Evolutionary conservation across 1,140 invertebrate species (phyloP).

Genomic region (Octopus sinensis): DNA sequence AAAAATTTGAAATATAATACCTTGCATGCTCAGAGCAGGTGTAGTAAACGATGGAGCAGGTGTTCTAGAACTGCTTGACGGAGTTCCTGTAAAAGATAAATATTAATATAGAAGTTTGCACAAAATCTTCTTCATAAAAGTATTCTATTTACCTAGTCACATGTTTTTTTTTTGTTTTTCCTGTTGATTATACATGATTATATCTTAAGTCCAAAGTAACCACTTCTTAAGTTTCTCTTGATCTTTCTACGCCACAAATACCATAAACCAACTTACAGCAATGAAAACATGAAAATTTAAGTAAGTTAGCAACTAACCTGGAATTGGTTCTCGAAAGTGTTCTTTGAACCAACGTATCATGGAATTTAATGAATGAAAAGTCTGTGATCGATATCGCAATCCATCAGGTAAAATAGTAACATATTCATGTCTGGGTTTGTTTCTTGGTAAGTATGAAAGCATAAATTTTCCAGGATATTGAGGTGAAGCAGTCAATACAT

Average conservation of each 20-base stretch:
- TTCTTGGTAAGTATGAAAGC: slow-evolving; percentile 86
- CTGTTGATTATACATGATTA: too few relatives aligned
- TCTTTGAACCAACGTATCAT: slow-evolving; percentile 97
- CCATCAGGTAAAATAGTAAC: slow-evolving; percentile 88
- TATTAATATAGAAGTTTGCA: not conserved
- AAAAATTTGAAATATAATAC: slow-evolving; percentile 25
- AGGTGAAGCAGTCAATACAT: slow-evolving; percentile 57
- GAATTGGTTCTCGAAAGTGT: slow-evolving; percentile 88
- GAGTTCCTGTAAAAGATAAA: slow-evolving; percentile 29
- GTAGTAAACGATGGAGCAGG: slow-evolving; percentile 66
- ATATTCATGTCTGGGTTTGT: slow-evolving; percentile 83
- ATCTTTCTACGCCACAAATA: not conserved
- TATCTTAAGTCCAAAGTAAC: too few relatives aligned
- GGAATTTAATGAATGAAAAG: slow-evolving; percentile 79
- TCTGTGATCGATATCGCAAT: slow-evolving; percentile 82
- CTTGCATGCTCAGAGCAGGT: slow-evolving; percentile 63
- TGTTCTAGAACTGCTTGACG: slow-evolving; percentile 65
- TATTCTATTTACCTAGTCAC: not conserved
- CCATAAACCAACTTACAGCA: not conserved
- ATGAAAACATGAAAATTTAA: not conserved
- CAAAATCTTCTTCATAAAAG: too few relatives aligned
- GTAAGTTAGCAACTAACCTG: slow-evolving; percentile 50
- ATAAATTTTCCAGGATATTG: slow-evolving; percentile 93
- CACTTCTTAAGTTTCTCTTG: too few relatives aligned
- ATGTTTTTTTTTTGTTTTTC: not conserved